These are phyloP conservation scores for Choloepus didactylus DNA, from an alignment of 2,797 vertebrate species.

Conservation along the genomic window DNA sequence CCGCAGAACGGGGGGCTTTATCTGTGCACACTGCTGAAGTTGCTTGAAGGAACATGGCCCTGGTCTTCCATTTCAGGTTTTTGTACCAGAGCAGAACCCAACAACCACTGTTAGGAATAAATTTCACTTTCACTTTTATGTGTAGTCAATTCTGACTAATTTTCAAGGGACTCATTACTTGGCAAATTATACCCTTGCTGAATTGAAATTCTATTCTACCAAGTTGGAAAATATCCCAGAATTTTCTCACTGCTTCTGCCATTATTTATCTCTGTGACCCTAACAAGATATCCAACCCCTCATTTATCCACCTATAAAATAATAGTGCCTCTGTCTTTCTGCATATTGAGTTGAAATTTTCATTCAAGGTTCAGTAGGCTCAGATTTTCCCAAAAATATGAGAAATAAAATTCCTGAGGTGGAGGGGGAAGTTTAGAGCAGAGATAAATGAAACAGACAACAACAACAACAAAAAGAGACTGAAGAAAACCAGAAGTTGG, in stretches of 20 bases:
- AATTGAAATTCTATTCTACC: no score
- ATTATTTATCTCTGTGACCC: not conserved
- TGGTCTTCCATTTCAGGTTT: not conserved
- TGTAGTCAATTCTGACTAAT: not conserved
- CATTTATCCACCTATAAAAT: not conserved
- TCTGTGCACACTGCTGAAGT: no score
- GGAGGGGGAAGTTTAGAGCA: no score
- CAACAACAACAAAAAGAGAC: no score
- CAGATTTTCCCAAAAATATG: slow-evolving; percentile 34
- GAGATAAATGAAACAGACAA: no score
- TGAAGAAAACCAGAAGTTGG: no score
- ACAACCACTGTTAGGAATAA: not conserved
- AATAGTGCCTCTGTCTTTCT: not conserved
- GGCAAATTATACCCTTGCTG: no score
- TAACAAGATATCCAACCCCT: not conserved
- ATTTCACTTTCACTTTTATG: not conserved
- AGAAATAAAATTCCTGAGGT: slow-evolving; percentile 49
- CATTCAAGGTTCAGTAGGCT: not conserved
- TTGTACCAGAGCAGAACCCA: not conserved
- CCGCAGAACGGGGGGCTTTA: not conserved
- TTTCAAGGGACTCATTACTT: not conserved
- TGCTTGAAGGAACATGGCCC: not conserved
- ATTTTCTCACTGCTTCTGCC: slow-evolving; percentile 1
- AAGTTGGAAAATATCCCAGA: no score
- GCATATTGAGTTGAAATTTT: slow-evolving; percentile 22